Base-by-base conservation (phyloP, 2,113 vertebrate genomes). In the Jaculus jaculus region DNA sequence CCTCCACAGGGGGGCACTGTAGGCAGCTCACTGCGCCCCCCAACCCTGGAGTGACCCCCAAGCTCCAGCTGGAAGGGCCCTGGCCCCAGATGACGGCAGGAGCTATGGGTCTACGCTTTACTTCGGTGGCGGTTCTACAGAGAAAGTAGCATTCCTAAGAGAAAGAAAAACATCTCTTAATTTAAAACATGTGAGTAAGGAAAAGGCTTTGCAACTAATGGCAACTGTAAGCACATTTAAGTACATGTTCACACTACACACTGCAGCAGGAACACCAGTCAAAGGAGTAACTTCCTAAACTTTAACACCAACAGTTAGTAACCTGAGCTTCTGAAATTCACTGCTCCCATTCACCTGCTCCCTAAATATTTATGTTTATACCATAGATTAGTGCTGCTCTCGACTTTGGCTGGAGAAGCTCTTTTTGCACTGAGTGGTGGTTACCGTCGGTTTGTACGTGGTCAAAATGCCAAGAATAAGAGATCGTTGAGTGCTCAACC, bases 321-420 rank as follows among this genome's bases (percentile, higher is more conserved):
- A 93, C 34, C 81, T 73, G 72, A 87, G 58, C 72, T 92, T 61
- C 30, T 92, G 78, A 84, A 91, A 61, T 28, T 75, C 37, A 92
- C 11, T 78, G 79, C n/a, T 47, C n/a, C 42, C n/a, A n/a, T n/a
- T n/a, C n/a, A 8, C 42, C 42, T 47, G 42, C 42, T 47, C 8
- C 8, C 42, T 47, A 47, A 47, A 47, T 8, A 47, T 47, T 47
- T 47, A 8, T 47, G 42, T 47, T 47, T 47, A 47, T 47, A 47
- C 42, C 42, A n/a, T 47, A 47, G 42, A 47, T 47, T 5, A 5
- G 5, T 47, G 42, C 42, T 47, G 42, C 42, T 47, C 42, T 47
- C 42, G 8, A 8, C 42, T 47, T 47, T 47, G 42, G n/a, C n/a
- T n/a, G n/a, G n/a, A n/a, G n/a, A n/a, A n/a, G n/a, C n/a, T n/a